A percentile compares a stretch with the other conserved stretches of the same genome.
These are phyloP conservation scores for Boleophthalmus pectinirostris DNA, from an alignment of 2,113 vertebrate genomes.

Conservation along the genomic window DNA sequence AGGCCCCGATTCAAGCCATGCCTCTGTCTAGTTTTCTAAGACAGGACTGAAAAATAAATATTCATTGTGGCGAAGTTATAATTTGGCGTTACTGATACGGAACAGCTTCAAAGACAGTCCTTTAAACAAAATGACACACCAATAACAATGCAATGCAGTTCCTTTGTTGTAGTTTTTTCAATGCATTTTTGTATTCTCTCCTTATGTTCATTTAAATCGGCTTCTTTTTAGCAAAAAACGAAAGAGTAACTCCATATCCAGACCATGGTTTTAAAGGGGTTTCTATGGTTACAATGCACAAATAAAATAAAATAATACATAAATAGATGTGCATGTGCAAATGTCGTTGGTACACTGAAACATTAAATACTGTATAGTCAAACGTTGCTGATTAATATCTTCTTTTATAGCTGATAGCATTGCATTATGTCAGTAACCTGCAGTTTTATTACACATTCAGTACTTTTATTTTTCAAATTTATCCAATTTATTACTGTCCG, in stretches of 20 bases:
- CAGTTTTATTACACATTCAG: no score
- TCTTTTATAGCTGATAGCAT: no score
- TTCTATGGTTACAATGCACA: no score
- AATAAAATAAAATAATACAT: no score
- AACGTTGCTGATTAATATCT: no score
- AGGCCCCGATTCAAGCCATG: not conserved
- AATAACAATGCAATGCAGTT: not conserved
- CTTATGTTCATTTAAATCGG: not conserved
- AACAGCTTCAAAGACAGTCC: not conserved
- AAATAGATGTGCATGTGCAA: not conserved
- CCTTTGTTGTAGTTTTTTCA: not conserved
- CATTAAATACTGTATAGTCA: no score
- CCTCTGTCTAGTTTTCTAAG: not conserved
- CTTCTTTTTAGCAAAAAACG: no score
- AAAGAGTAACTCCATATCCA: not conserved
- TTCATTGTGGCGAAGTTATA: not conserved
- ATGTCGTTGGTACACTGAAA: not conserved
- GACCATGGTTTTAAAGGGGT: no score
- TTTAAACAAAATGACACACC: not conserved
- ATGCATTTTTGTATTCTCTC: no score
- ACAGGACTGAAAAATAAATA: not conserved
- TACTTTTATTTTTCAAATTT: no score
- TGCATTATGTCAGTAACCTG: no score
- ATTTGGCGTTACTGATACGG: not conserved
- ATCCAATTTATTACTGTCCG: no score